Evolutionary conservation across 2,113 vertebrate species (phyloP), one percentile per base, ranked within the genome.

Genomic region (Apeltes quadracus): DNA sequence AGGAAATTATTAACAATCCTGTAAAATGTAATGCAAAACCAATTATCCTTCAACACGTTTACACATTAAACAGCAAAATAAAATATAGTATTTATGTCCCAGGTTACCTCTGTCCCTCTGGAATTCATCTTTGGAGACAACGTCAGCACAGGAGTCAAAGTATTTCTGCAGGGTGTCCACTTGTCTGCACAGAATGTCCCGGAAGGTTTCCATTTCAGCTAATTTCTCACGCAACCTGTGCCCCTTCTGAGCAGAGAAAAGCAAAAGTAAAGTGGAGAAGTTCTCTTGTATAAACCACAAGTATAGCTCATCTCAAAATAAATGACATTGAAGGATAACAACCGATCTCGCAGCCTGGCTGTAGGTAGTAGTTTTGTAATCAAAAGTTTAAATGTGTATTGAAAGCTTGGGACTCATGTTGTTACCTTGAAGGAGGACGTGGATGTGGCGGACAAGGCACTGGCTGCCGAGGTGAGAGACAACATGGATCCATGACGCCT

Each of bases 151-250:
- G 85, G 82, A 86, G 83, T 94, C 93, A 82, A 94, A 94, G 81
- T 93, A 93, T 59, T 88, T 93, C 86, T 94, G 94, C 74, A 94
- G 88, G 3, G 93, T 94, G 89, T 94, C 93, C 75, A 95, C 93
- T 82, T 94, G 94, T 89, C 93, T 85, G 88, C 93, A 95, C 62
- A 95, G 90, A 78, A 99, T 99, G 81, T 99, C 98, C 86, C 98
- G 94, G 85, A 99, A 99, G 4, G 98, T 99, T 93, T 98, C 98
- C 97, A 99, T 99, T 94, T 99, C 98, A 56, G 98, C 96, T 85
- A 99, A 90, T 84, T 99, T 99, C 86, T 99, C 97, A 7, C 95
- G 95, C 78, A 99, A 94, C 89, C 96, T 96, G 91, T 97, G 95
- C 51, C 96, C 98, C 92, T 99, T 98, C 97, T 99, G 92, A 61